These are phyloP conservation scores for Platichthys flesus DNA, from an alignment of 2,113 vertebrate genomes.

Conservation along the genomic window DNA sequence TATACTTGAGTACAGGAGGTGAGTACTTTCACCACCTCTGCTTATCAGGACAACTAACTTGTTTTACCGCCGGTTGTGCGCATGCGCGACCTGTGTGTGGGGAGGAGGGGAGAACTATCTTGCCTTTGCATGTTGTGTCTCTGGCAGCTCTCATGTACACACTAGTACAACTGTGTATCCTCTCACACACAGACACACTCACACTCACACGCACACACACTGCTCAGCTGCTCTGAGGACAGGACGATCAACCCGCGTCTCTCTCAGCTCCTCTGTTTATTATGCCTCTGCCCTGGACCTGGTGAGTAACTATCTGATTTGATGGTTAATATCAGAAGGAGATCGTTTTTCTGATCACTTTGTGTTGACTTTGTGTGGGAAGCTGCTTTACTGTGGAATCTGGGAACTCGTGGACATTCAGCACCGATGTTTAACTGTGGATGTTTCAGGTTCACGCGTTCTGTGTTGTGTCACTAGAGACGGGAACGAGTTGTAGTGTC, in stretches of 20 bases:
- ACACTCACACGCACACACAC: conserved; percentile 20
- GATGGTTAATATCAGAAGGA: too few species aligned
- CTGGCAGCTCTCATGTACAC: conserved; percentile 59
- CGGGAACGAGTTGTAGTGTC: neutral
- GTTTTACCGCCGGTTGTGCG: neutral
- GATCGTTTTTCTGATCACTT: neutral
- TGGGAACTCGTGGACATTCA: neutral
- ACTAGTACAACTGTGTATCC: conserved; percentile 60
- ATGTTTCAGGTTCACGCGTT: neutral
- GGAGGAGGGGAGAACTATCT: conserved; percentile 36
- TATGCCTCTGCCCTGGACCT: conserved; percentile 18
- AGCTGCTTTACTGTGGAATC: neutral
- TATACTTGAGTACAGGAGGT: too few species aligned
- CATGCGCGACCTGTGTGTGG: neutral
- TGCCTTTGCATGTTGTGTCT: neutral
- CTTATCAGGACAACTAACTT: neutral
- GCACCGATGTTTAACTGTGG: neutral
- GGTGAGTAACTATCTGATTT: conserved; percentile 59
- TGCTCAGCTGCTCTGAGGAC: conserved; percentile 58
- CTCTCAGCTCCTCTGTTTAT: neutral
- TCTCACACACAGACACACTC: conserved; percentile 44
- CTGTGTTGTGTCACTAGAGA: neutral
- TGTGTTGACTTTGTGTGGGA: neutral
- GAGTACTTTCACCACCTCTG: neutral
- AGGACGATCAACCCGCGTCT: conserved; percentile 27